A percentile compares a stretch with the other conserved stretches of the same genome.
phyloP scores from a whole-genome alignment of 2,113 vertebrate genomes.

The Corvus moneduloides region DNA sequence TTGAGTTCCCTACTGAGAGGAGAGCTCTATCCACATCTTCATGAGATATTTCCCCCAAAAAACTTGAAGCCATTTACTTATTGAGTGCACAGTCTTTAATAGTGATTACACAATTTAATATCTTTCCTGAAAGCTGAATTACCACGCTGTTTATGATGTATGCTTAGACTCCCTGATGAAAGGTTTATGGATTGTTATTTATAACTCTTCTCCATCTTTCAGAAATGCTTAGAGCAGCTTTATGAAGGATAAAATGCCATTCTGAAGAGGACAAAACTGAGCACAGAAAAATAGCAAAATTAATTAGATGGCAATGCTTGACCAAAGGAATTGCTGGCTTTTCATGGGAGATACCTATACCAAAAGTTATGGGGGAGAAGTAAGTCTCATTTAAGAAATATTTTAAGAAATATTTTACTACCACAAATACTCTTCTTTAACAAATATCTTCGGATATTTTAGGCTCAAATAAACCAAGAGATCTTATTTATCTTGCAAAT shows the following conservation, averaged over 20 bases:
- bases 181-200: conserved; percentile 11
- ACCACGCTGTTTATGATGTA: not conserved
- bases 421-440: not conserved
- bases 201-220: not conserved
- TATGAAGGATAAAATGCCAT: not conserved
- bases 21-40: not conserved
- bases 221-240: not conserved
- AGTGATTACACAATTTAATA: conserved; percentile 4
- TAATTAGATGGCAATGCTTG: not conserved
- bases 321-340: not conserved
- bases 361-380: not conserved
- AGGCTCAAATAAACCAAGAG: not conserved
- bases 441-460: not conserved
- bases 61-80: conserved; percentile 1
- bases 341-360: not conserved
- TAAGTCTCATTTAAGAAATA: rapidly evolving
- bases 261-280: not conserved
- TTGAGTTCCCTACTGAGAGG: not conserved
- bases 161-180: not conserved
- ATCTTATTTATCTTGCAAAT: not conserved
- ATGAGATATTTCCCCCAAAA: not conserved
- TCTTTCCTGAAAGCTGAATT: not conserved
- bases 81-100: not conserved
- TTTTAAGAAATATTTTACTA: not conserved
- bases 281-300: not conserved